These are phyloP conservation scores for Ormyrus labotus DNA, from an alignment of 2,888 invertebrate species.

Conservation along the genomic window DNA sequence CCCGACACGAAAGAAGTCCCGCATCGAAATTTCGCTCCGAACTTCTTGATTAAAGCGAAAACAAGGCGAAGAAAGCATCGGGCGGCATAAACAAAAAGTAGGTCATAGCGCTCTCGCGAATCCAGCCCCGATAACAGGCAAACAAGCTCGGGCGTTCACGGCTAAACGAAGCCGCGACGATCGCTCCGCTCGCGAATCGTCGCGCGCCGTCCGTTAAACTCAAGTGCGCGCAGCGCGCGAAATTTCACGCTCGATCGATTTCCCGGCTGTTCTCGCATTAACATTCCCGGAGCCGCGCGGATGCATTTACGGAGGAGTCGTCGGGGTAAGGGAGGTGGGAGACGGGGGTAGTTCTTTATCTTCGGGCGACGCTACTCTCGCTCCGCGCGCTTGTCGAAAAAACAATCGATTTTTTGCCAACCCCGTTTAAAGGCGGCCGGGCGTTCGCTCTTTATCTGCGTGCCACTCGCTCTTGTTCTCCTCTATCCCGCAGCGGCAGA, in stretches of 20 bases:
- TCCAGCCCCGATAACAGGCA: no score
- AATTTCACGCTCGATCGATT: conserved; percentile 11
- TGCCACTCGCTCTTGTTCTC: not conserved
- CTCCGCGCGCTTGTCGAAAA: not conserved
- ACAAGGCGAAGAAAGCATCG: no score
- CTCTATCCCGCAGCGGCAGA: not conserved
- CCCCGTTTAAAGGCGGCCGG: not conserved
- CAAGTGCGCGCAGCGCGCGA: not conserved
- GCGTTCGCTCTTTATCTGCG: not conserved
- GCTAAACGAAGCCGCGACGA: no score
- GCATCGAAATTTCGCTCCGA: no score
- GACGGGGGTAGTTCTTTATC: conserved; percentile 39
- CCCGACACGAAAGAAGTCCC: no score
- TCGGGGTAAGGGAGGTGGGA: not conserved
- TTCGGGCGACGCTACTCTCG: not conserved
- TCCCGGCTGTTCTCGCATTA: conserved; percentile 4
- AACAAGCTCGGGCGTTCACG: no score
- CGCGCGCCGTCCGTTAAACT: not conserved
- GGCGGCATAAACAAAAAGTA: no score
- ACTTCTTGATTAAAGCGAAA: no score
- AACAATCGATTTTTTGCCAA: no score
- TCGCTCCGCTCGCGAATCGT: no score
- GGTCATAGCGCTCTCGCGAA: no score
- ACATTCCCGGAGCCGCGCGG: conserved; percentile 6
- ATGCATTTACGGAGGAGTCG: not conserved